Base-by-base conservation (phyloP, 1,140 invertebrate genomes). In the Drepana arcuata region DNA sequence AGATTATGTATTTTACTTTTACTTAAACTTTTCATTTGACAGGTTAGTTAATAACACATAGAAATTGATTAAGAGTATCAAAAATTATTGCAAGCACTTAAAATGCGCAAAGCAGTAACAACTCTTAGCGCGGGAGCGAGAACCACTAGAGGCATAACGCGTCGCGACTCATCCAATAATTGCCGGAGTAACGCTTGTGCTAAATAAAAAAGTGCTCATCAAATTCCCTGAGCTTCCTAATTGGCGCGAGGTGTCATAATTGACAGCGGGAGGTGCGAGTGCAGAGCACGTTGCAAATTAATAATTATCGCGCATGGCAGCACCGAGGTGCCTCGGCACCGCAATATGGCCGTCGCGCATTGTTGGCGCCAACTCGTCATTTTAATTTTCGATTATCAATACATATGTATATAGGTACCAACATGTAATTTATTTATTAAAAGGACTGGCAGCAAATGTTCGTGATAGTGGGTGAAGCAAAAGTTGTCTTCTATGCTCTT, bases 181-280 rank as follows among this genome's bases (percentile, higher is more conserved):
- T 58, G 60, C 54, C 50, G 58, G 55, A 40, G 49, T 65, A 64
- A 65, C 56, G 53, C 58, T 60, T 60, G 46, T 53, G 54, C 54
- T 67, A 59, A 66, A 68, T 66, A 68, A 67, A 66, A 67, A 68
- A 49, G 40, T 41, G 36, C 46, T 40, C 64, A 62, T 66, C 65
- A 71, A 73, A 73, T 57, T 66, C 66, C 62, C 55, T 52, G 60
- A 60, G 68, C 64, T 52, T 67, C 59, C 65, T 79, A 79, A 79
- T 79, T 79, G 74, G 74, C 66, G 69, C 63, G 71, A 79, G 74
- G 74, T 79, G 74, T 79, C 71, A 63, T 66, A 74, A 75, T 75
- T 75, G 71, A 79, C 64, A 75, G 54, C 62, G 66, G 67, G 66
- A 59, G 67, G 63, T 66, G 65, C 62, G 56, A 65, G 54, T 26